Percentiles rank a stretch among this genome's conserved stretches.
These are phyloP conservation scores for Hycleus cichorii DNA, from an alignment of 1,140 invertebrate species.

Conservation along the genomic window DNA sequence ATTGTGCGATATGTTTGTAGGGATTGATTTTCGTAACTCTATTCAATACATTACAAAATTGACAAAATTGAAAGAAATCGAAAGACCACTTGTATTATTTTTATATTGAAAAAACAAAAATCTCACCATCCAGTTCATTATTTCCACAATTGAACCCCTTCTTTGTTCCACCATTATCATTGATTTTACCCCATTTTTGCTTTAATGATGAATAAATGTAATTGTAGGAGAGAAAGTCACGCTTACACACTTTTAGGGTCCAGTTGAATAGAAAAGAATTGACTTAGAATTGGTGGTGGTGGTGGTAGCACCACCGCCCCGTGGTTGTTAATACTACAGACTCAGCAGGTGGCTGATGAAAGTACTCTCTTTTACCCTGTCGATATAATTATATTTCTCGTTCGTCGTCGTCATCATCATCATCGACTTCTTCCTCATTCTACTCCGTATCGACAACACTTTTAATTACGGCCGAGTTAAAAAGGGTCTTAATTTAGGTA, in stretches of 20 bases:
- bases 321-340: not conserved
- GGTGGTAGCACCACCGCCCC: not conserved
- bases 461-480: conserved; percentile 28
- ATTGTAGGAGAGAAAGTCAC: conserved; percentile 11
- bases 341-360: conserved; percentile 31
- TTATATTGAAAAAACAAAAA: too few relatives aligned
- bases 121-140: too few relatives aligned
- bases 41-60: too few relatives aligned
- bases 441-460: conserved; percentile 21
- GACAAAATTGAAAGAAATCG: too few relatives aligned
- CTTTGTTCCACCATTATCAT: not conserved
- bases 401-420: not conserved
- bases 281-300: conserved; percentile 10
- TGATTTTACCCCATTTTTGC: conserved; percentile 7
- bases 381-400: conserved; percentile 31
- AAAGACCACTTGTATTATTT: too few relatives aligned
- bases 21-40: too few relatives aligned
- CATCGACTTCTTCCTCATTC: too few relatives aligned
- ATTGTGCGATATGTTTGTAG: too few relatives aligned
- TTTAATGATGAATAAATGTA: conserved; percentile 17
- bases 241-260: not conserved
- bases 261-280: conserved; percentile 17
- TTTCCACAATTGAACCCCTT: too few relatives aligned
- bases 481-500: conserved; percentile 24
- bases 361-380: conserved; percentile 16